A percentile compares a stretch with the other conserved stretches of the same genome.
Evolutionary conservation across 1,140 invertebrate genomes (phyloP).

Genomic region (Teleopsis dalmanni): DNA sequence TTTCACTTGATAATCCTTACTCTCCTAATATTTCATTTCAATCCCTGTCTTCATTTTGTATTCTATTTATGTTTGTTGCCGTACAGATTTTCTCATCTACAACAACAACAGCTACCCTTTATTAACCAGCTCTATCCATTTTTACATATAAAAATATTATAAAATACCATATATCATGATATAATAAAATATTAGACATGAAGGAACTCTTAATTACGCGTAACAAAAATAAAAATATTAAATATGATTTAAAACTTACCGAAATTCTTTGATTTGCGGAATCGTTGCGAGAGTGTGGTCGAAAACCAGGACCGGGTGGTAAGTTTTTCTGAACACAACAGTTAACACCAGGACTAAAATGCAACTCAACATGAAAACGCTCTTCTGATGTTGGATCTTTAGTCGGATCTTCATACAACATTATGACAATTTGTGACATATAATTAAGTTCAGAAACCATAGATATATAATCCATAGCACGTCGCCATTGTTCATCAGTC

Average conservation of each 20-base stretch:
- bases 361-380: constrained; percentile 92
- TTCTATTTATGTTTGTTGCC: too few species aligned
- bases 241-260: neutral
- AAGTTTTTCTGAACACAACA: constrained; percentile 92
- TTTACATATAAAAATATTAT: too few species aligned
- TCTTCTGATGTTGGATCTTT: constrained; percentile 86
- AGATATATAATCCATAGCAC: constrained; percentile 96
- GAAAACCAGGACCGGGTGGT: constrained; percentile 85
- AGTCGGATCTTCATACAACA: constrained; percentile 98
- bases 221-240: neutral
- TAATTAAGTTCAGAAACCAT: constrained; percentile 98
- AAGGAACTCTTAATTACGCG: too few species aligned
- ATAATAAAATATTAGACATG: too few species aligned
- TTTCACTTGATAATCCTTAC: too few species aligned
- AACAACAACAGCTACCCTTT: too few species aligned
- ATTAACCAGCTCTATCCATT: too few species aligned
- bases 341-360: constrained; percentile 95
- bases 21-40: too few species aligned
- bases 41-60: too few species aligned
- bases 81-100: too few species aligned
- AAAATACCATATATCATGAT: too few species aligned
- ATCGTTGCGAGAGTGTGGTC: constrained; percentile 83
- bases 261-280: constrained; percentile 50
- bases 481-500: constrained; percentile 94
- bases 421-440: constrained; percentile 98